Percentiles rank a stretch among this genome's conserved stretches.
These are phyloP conservation scores for Liopterus haemorrhoidalis DNA, from an alignment of 2,888 invertebrate genomes.

Conservation along the genomic window DNA sequence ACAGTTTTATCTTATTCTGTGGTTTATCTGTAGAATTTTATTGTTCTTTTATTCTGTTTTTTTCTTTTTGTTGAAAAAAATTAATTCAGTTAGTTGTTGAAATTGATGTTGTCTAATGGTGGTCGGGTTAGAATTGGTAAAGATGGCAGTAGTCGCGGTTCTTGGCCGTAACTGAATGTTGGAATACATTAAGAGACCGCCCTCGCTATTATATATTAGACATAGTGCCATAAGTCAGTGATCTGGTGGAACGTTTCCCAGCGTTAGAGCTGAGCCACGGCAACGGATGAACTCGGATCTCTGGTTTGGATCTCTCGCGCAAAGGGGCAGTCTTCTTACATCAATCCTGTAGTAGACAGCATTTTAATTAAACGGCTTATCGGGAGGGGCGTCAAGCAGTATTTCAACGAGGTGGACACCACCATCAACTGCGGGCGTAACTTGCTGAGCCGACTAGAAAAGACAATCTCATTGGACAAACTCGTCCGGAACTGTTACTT, in stretches of 20 bases:
- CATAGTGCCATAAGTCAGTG: not conserved
- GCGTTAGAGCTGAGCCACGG: not conserved
- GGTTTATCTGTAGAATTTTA: too few relatives aligned
- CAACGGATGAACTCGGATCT: not conserved
- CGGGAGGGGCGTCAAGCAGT: constrained; percentile 47
- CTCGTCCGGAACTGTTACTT: constrained; percentile 1
- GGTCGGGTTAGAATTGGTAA: too few relatives aligned
- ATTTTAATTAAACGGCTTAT: constrained; percentile 51
- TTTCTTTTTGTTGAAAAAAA: too few relatives aligned
- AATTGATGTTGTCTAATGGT: too few relatives aligned
- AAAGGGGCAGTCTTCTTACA: constrained; percentile 33
- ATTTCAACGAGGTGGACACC: constrained; percentile 41
- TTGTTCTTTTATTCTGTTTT: too few relatives aligned
- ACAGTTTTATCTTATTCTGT: too few relatives aligned
- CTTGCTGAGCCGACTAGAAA: constrained; percentile 20
- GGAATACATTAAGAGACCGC: too few relatives aligned
- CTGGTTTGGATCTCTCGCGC: not conserved
- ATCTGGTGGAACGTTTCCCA: not conserved
- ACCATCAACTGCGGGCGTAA: too few relatives aligned
- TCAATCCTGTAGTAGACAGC: constrained; percentile 48
- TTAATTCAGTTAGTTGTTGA: too few relatives aligned
- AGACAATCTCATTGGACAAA: constrained; percentile 19
- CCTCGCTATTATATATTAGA: too few relatives aligned
- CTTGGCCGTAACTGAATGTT: too few relatives aligned
- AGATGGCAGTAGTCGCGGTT: too few relatives aligned